phyloP scores from a whole-genome alignment of 2,797 vertebrate species.

The Hafferia zeledoni region DNA sequence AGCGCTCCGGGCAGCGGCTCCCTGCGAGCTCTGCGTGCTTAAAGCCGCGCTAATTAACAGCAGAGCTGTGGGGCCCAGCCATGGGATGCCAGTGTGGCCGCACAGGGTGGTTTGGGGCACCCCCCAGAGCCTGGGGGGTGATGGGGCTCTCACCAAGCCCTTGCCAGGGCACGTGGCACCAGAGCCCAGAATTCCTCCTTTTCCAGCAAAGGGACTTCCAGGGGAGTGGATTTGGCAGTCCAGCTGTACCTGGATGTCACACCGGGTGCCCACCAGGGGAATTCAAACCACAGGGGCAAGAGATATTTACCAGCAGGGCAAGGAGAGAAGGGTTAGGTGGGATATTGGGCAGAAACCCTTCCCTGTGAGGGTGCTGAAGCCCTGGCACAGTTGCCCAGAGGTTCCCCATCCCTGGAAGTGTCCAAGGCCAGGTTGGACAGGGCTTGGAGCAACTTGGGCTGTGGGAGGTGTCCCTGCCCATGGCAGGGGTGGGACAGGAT shows the following conservation, averaged over 20 bases:
- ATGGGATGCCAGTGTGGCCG: not conserved
- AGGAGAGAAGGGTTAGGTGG: not conserved
- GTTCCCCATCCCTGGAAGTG: not conserved
- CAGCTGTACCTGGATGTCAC: accelerated
- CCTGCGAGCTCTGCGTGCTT: too few relatives aligned
- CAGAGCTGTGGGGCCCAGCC: accelerated
- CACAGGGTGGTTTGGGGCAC: too few relatives aligned
- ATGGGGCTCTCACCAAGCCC: not conserved
- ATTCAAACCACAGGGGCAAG: not conserved
- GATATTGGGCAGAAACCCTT: not conserved
- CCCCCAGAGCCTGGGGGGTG: not conserved
- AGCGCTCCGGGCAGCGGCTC: not conserved
- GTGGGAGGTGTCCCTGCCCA: too few relatives aligned
- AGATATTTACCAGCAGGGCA: not conserved
- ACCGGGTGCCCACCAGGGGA: not conserved
- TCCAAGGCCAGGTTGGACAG: not conserved
- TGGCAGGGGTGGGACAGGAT: too few relatives aligned
- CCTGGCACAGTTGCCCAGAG: not conserved
- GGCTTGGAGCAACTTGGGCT: too few relatives aligned
- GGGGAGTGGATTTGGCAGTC: not conserved
- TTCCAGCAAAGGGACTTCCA: not conserved
- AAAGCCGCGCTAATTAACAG: accelerated
- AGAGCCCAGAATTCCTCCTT: not conserved
- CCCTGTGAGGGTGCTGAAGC: not conserved
- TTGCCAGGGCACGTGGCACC: too few relatives aligned